Conservation (phyloP, 2,113 vertebrate genomes). For the Dasypus novemcinctus region DNA sequence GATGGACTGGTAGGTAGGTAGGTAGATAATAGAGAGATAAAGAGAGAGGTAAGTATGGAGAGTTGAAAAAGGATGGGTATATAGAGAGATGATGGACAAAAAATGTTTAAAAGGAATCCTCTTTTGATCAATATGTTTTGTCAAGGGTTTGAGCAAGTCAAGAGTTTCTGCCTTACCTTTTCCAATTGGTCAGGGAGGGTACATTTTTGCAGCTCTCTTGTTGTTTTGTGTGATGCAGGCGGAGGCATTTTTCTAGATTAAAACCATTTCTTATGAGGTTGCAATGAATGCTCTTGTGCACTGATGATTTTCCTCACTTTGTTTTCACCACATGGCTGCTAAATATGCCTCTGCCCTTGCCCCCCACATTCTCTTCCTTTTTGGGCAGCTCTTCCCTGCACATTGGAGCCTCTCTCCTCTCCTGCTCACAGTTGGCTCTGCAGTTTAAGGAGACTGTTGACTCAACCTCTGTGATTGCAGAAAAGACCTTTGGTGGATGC, state of each 20-base stretch:
- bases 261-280: neutral
- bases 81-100: neutral
- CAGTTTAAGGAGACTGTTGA: no score
- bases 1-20: no score
- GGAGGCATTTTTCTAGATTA: rapidly evolving
- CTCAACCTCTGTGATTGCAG: rapidly evolving
- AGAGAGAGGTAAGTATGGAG: no score
- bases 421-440: neutral
- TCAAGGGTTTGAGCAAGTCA: rapidly evolving
- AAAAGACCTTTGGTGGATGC: neutral
- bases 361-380: rapidly evolving
- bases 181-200: neutral
- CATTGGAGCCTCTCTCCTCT: rapidly evolving
- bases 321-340: rapidly evolving
- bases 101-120: neutral
- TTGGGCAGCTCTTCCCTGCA: neutral
- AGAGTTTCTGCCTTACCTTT: neutral
- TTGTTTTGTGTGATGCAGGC: rapidly evolving
- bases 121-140: neutral
- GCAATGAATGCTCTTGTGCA: rapidly evolving
- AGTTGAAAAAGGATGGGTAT: no score
- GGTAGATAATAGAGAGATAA: no score
- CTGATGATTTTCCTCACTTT: rapidly evolving
- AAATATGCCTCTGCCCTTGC: no score
- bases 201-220: neutral